Evolutionary conservation across 2,888 invertebrate species (phyloP).

Genomic region (Dilophus febrilis): DNA sequence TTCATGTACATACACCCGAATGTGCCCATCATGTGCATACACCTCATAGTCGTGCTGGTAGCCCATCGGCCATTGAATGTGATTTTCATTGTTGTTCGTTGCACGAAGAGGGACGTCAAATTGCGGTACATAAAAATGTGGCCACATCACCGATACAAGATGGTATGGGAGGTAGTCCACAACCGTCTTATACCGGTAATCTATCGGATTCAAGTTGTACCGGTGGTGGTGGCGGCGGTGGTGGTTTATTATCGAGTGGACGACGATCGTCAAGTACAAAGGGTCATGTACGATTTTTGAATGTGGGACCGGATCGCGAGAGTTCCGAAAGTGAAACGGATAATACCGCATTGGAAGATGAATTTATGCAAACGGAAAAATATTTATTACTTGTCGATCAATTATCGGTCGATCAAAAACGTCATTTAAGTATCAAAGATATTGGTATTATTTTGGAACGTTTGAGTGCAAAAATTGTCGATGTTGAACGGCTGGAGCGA

Average conservation of each 20-base stretch:
- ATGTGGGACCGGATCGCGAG: conserved; percentile 60
- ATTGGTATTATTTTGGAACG: conserved; percentile 88
- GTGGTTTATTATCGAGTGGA: conserved; percentile 17
- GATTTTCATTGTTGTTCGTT: conserved; percentile 92
- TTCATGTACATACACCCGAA: conserved; percentile 70
- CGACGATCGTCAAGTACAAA: conserved; percentile 37
- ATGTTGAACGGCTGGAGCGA: conserved; percentile 80
- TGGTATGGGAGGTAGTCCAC: conserved; percentile 32
- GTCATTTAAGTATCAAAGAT: conserved; percentile 84
- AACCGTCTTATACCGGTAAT: conserved; percentile 41
- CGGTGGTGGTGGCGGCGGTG: conserved; percentile 10
- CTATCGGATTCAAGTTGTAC: conserved; percentile 24
- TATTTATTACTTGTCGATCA: conserved; percentile 86
- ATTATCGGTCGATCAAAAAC: conserved; percentile 79
- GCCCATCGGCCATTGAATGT: conserved; percentile 57
- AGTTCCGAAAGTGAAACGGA: conserved; percentile 87
- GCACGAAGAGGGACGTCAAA: conserved; percentile 82
- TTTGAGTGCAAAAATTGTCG: conserved; percentile 80
- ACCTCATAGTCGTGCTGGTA: conserved; percentile 47
- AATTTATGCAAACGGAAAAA: conserved; percentile 76
- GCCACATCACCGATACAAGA: conserved; percentile 87
- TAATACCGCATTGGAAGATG: conserved; percentile 84
- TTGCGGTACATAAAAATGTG: conserved; percentile 81
- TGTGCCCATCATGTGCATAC: conserved; percentile 55
- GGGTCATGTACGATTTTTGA: conserved; percentile 72